Conservation (phyloP, 2,888 invertebrate species). For the Drosophila nr. perissopoda region DNA sequence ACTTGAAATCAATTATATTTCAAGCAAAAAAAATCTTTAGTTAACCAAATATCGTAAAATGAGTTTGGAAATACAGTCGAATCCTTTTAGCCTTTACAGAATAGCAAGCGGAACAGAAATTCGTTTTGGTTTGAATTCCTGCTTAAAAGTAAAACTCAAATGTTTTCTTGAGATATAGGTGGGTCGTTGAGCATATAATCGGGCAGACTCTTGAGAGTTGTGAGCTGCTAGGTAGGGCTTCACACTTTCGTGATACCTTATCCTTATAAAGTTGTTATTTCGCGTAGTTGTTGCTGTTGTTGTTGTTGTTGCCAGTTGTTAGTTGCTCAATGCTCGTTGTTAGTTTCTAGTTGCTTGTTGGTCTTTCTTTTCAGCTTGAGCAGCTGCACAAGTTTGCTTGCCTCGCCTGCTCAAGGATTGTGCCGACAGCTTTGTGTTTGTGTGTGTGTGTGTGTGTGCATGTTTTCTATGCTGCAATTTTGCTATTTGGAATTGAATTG, state of each 20-base stretch:
- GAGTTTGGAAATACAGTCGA: not conserved
- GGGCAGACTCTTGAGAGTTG: not conserved
- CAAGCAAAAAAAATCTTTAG: not conserved
- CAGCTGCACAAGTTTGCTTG: constrained; percentile 3
- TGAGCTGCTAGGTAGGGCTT: not conserved
- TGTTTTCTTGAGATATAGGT: not conserved
- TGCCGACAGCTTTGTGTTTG: not conserved
- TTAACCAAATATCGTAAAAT: not conserved
- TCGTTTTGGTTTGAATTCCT: not conserved
- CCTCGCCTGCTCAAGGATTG: constrained; percentile 5
- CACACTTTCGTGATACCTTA: not conserved
- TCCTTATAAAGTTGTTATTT: not conserved
- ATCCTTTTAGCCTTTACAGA: too few species aligned
- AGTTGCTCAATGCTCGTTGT: not conserved
- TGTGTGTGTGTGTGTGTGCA: not conserved
- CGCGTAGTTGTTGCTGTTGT: not conserved
- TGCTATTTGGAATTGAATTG: constrained; percentile 46
- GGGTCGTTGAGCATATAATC: not conserved
- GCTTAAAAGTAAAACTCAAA: not conserved
- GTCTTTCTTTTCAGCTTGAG: not conserved
- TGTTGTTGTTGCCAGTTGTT: not conserved
- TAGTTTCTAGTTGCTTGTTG: not conserved
- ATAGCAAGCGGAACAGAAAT: not conserved
- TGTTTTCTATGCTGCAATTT: constrained; percentile 26
- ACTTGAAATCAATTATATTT: too few species aligned